Evolutionary conservation across 2,797 vertebrate genomes (phyloP), one percentile per base, ranked within the genome.

Genomic region (Sebastes ruberrimus): DNA sequence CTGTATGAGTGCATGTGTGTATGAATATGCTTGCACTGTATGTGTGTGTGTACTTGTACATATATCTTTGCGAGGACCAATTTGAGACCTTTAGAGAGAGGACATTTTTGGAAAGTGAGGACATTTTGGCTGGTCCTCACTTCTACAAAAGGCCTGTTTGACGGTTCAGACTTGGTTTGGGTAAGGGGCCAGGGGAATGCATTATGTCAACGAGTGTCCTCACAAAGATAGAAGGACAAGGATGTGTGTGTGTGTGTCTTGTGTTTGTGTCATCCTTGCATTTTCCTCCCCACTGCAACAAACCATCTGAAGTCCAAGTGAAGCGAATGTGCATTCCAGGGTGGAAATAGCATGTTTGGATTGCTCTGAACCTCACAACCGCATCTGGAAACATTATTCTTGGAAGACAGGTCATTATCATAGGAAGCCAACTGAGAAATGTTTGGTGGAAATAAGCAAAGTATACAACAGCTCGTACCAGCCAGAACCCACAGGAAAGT

Each of bases 341-440:
- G 88, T 83, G 84, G 87, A 93, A 94, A 93, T 88, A 88, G 88
- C 83, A 89, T 89, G 90, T 93, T 95, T 93, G 90, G 84, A 83
- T 90, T 84, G 83, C 88, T 86, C 79, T 82, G 81, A 92, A 90
- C 89, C 93, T 89, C 87, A 53, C 87, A 93, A 92, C 93, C 93
- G 82, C 94, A 95, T 94, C 92, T 95, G 95, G 92, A 95, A 94
- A 94, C 90, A 88, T 94, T 93, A 93, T 94, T 95, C 92, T 92
- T 94, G 90, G 90, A 94, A 92, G 89, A 88, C 92, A 80, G 86
- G 82, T 91, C 90, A 92, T 95, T 93, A 92, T 94, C 88, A 67
- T 52, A 75, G 81, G 78, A 90, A 89, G 86, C 82, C 78, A 81
- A 86, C 78, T 77, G 83, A 87, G 78, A 92, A 84, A 91, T 87